A percentile compares a stretch with the other conserved stretches of the same genome.
These are phyloP conservation scores for Rhagium mordax DNA, from an alignment of 2,888 invertebrate species.

Conservation along the genomic window DNA sequence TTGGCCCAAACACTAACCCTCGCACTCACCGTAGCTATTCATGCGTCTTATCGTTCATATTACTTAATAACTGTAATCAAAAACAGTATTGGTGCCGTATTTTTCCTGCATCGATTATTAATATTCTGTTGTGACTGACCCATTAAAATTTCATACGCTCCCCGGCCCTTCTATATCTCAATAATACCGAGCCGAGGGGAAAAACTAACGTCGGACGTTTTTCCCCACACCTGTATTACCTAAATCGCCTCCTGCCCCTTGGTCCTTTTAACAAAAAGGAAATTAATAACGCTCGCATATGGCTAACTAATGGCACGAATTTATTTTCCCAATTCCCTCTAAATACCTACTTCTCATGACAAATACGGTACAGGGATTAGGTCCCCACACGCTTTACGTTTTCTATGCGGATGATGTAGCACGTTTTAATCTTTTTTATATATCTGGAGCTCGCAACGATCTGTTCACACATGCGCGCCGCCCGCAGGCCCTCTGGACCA, in stretches of 20 bases:
- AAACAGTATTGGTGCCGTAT: too few relatives aligned
- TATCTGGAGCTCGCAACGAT: neutral
- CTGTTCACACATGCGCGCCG: neutral
- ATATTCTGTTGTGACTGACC: too few relatives aligned
- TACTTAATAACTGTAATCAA: too few relatives aligned
- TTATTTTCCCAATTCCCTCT: constrained; percentile 15
- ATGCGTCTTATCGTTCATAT: too few relatives aligned
- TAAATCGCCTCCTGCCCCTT: neutral
- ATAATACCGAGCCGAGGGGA: too few relatives aligned
- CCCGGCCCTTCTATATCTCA: too few relatives aligned
- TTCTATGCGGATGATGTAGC: constrained; percentile 20
- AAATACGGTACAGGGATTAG: constrained; percentile 19
- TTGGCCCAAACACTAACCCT: too few relatives aligned
- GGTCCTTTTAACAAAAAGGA: constrained; percentile 21
- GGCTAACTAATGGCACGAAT: constrained; percentile 21
- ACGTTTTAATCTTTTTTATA: constrained; percentile 28
- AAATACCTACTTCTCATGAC: constrained; percentile 24
- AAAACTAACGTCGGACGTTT: neutral
- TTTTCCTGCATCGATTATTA: too few relatives aligned
- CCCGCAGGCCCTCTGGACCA: neutral
- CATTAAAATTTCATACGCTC: too few relatives aligned
- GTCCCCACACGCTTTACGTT: neutral
- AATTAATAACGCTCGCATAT: constrained; percentile 25
- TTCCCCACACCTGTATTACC: neutral
- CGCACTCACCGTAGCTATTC: too few relatives aligned